These are phyloP conservation scores for Trissonchulus sp. DNA, from an alignment of 2,888 invertebrate species.

Conservation along the genomic window DNA sequence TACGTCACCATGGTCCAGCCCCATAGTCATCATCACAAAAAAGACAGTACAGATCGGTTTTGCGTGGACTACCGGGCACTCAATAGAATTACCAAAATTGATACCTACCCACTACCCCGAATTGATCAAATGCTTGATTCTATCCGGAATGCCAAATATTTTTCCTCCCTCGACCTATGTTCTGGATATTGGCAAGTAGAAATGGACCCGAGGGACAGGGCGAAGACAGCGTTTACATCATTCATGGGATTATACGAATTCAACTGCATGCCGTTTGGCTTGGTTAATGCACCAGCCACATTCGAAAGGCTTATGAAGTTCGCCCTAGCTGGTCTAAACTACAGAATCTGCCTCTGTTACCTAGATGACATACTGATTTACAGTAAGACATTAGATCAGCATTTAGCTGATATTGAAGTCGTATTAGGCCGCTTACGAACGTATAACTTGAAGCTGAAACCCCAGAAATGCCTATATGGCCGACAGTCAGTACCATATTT, in stretches of 20 bases:
- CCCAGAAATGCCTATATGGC: not conserved
- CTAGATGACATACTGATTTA: slow-evolving; percentile 15
- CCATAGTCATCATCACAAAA: not conserved
- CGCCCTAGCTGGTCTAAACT: not conserved
- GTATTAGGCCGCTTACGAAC: not conserved
- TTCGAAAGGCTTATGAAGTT: slow-evolving; percentile 33
- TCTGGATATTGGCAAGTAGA: slow-evolving; percentile 27
- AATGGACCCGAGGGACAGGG: not conserved
- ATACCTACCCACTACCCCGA: not conserved
- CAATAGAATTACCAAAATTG: not conserved
- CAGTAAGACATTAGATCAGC: not conserved
- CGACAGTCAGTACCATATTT: not conserved
- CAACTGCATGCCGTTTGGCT: slow-evolving; percentile 34
- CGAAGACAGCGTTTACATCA: slow-evolving; percentile 34
- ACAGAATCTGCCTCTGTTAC: not conserved
- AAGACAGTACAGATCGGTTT: not conserved
- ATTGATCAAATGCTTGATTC: not conserved
- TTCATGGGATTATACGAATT: slow-evolving; percentile 34
- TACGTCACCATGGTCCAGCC: not conserved
- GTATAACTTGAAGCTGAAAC: not conserved
- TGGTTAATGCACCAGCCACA: slow-evolving; percentile 34
- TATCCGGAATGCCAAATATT: not conserved
- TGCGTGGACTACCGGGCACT: not conserved
- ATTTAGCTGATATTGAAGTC: not conserved
- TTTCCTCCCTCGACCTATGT: slow-evolving; percentile 24